Evolutionary conservation across 2,888 invertebrate genomes (phyloP), one percentile per base, ranked within the genome.

Genomic region (Sphecodes monilicornis): DNA sequence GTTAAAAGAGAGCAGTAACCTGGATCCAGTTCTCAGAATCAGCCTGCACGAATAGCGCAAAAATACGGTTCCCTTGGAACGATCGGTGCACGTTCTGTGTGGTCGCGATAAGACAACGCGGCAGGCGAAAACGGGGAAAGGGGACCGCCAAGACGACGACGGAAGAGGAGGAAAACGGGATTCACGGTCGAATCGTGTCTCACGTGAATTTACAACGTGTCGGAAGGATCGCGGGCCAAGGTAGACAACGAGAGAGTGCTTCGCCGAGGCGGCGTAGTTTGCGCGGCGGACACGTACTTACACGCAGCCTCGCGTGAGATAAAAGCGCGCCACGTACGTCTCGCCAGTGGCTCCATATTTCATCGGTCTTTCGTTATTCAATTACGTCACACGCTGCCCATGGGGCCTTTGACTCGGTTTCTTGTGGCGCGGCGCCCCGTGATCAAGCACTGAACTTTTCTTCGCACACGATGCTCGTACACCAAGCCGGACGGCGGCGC

Each of bases 281-380:
- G 32, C 57, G 57, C 57, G 29, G 57, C 13, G 26, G 57, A 5
- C 26, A 29, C 29, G 57, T 64, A 13, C 26, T 11, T 13, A 78
- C 78, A 74, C 29, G 46, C 36, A 54, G 2, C 29, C 64, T 50
- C 26, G 75, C n/a, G 43, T 54, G 32, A 73, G 46, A 76, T 76
- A 73, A 66, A 75, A 66, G 43, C 43, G 43, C 70, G 32, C 29
- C 43, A 78, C 43, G 50, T 66, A 66, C 72, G 50, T n/a, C 2
- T 22, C 80, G 32, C 36, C 29, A 32, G 75, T 60, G 41, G 72
- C 77, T 83, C 78, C 70, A n/a, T 83, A 73, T 86, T 76, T 86
- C 83, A 86, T 86, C 85, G 79, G 50, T 72, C 70, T 83, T 86
- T 86, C 85, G 76, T 82, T 85, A 82, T 82, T 82, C 75, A 68